Evolutionary conservation across 1,140 invertebrate genomes (phyloP).

Genomic region (Drosophila nigrodunni): DNA sequence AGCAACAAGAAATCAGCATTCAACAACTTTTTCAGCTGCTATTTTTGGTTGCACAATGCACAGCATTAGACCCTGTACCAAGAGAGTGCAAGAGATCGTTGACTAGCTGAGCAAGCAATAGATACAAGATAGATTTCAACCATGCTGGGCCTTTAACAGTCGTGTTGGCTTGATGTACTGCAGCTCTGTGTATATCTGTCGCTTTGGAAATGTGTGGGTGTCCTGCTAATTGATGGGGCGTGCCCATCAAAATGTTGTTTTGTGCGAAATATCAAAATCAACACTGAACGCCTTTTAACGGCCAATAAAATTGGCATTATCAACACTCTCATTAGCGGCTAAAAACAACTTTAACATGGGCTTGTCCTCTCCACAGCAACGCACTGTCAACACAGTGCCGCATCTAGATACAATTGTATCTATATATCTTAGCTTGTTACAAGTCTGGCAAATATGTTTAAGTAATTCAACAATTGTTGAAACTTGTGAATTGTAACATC

Average conservation of each 20-base stretch:
- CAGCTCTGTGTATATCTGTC: neutral
- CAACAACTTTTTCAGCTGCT: conserved; percentile 38
- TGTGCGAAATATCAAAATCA: conserved; percentile 61
- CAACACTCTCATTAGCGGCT: conserved; percentile 44
- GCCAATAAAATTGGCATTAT: conserved; percentile 47
- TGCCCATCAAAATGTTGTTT: conserved; percentile 57
- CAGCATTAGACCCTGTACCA: too few species aligned
- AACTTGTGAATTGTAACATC: conserved; percentile 14
- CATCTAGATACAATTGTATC: conserved; percentile 24
- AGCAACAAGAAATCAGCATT: conserved; percentile 40
- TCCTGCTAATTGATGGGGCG: conserved; percentile 62
- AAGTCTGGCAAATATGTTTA: conserved; percentile 4
- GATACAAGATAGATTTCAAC: too few species aligned
- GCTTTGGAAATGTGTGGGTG: neutral
- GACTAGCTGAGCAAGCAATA: too few species aligned
- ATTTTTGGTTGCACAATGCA: conserved; percentile 41
- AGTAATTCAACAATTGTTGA: conserved; percentile 2
- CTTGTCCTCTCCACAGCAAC: conserved; percentile 16
- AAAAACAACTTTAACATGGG: conserved; percentile 16
- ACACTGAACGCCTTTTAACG: conserved; percentile 44
- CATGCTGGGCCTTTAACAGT: neutral
- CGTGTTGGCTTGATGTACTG: neutral
- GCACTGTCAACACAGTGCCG: conserved; percentile 8
- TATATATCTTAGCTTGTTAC: conserved; percentile 23
- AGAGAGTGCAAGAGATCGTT: too few species aligned